phyloP scores from a whole-genome alignment of 2,113 vertebrate species.

The Microtus montanus region DNA sequence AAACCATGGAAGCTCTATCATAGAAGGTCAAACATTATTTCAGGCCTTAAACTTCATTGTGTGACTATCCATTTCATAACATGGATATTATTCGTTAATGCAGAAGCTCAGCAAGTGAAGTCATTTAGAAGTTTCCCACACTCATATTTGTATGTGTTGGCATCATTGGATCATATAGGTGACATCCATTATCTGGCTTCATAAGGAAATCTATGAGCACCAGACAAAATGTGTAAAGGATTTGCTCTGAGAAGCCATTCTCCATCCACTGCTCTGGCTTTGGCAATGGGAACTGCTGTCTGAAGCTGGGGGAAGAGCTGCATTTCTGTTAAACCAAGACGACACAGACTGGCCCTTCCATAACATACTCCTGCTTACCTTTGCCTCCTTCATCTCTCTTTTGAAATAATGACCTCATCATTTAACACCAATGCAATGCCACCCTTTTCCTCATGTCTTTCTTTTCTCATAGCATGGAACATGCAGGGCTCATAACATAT shows the following conservation, averaged over 20 bases:
- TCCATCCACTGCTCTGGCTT: neutral
- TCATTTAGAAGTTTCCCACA: neutral
- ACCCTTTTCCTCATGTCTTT: neutral
- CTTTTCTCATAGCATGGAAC: neutral
- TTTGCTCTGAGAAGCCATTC: neutral
- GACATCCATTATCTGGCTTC: neutral
- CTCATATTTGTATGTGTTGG: neutral
- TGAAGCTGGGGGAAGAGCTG: neutral
- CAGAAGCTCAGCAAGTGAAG: neutral
- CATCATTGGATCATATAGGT: neutral
- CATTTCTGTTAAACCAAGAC: neutral
- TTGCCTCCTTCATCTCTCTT: neutral
- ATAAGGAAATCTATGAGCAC: neutral
- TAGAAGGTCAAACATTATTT: neutral
- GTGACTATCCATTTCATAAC: neutral
- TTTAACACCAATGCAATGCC: neutral
- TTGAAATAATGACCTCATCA: neutral
- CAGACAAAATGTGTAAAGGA: neutral
- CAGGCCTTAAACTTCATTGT: neutral
- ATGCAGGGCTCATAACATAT: too few species aligned
- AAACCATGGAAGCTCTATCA: neutral
- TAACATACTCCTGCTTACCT: neutral
- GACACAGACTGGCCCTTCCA: neutral
- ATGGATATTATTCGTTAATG: neutral
- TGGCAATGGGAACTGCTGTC: neutral